Conservation (phyloP, 2,888 invertebrate genomes). For the Rhamphomyia laevipes region DNA sequence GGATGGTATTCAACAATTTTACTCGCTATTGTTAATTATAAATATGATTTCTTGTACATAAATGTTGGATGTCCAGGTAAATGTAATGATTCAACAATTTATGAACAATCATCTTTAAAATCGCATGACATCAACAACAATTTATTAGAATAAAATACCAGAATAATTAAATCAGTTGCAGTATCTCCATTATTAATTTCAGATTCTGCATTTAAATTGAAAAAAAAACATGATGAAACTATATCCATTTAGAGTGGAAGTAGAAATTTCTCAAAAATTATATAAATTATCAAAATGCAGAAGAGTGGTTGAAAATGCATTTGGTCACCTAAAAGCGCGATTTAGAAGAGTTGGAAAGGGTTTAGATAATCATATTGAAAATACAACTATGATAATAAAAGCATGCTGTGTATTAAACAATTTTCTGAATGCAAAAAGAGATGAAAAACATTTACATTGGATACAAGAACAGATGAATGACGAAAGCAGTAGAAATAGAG, state of each 20-base stretch:
- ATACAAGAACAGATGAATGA: no score
- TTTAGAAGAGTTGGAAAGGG: not conserved
- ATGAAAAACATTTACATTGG: no score
- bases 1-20: constrained; percentile 1
- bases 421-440: no score
- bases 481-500: no score
- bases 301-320: not conserved
- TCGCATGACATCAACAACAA: no score
- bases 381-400: not conserved
- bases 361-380: not conserved
- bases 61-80: constrained; percentile 6
- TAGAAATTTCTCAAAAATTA: no score
- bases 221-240: no score
- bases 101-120: constrained; percentile 1
- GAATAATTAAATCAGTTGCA: no score
- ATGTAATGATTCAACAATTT: constrained; percentile 5
- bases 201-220: no score
- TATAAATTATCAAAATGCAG: not conserved
- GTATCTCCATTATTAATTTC: no score
- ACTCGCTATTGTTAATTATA: constrained; percentile 2
- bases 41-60: constrained; percentile 7
- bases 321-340: not conserved
- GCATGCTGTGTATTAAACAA: not conserved
- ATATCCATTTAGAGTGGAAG: no score
- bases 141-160: no score